Evolutionary conservation across 1,140 invertebrate genomes (phyloP).

Genomic region (Charaxes varanes): DNA sequence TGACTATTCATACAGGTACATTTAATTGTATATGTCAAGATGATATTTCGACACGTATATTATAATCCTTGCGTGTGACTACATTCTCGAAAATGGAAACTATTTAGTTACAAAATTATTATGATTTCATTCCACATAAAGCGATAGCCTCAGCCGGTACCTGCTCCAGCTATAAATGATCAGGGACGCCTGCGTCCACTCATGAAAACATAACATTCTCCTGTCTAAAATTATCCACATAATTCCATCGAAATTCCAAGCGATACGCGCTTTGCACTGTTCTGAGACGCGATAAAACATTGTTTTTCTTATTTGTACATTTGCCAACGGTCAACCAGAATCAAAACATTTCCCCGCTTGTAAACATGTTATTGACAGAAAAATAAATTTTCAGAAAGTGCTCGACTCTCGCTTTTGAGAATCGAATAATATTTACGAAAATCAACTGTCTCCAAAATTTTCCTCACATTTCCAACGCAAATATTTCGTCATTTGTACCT

Average conservation of each 20-base stretch:
- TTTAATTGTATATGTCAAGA: too few species aligned
- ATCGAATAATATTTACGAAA: background rate
- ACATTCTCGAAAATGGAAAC: background rate
- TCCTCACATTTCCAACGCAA: too few species aligned
- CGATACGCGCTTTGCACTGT: conserved; percentile 4
- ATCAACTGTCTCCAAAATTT: background rate
- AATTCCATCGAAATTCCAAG: conserved; percentile 24
- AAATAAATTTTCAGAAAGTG: background rate
- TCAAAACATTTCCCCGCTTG: background rate
- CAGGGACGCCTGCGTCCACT: conserved; percentile 25
- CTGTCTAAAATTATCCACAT: conserved; percentile 38
- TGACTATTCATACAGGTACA: too few species aligned
- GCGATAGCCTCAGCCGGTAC: conserved; percentile 7
- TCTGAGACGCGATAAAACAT: conserved; percentile 4
- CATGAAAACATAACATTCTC: conserved; percentile 36
- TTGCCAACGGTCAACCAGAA: conserved; percentile 8
- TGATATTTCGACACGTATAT: too few species aligned
- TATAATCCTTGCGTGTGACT: background rate
- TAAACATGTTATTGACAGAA: conserved; percentile 4
- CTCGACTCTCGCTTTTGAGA: background rate
- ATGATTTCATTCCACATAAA: conserved; percentile 14
- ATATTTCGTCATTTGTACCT: too few species aligned
- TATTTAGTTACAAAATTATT: conserved; percentile 2
- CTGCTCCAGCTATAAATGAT: conserved; percentile 27
- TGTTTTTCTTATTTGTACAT: conserved; percentile 14